phyloP scores from a whole-genome alignment of 2,888 invertebrate species.

The Stramonita haemastoma region DNA sequence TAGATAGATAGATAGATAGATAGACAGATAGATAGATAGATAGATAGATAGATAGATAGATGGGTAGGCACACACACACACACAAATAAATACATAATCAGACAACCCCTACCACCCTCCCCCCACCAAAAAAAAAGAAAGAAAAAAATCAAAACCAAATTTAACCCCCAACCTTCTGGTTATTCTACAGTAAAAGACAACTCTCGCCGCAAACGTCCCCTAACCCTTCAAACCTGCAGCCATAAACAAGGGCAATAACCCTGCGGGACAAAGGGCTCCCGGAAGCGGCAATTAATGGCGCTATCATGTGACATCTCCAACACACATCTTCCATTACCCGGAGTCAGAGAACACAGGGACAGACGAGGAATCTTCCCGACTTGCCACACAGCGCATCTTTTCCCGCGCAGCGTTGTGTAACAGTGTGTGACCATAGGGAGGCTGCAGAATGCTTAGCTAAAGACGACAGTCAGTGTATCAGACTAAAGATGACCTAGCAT shows the following conservation, averaged over 20 bases:
- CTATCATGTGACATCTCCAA: slow-evolving; percentile 25
- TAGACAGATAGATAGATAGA: no score
- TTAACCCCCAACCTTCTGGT: no score
- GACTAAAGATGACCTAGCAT: not conserved
- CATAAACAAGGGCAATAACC: slow-evolving; percentile 31
- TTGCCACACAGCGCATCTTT: not conserved
- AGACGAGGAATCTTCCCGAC: not conserved
- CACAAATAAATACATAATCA: no score
- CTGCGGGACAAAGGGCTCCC: not conserved
- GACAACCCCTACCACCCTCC: not conserved
- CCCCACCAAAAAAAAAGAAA: not conserved
- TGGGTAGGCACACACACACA: not conserved
- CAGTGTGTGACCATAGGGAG: not conserved
- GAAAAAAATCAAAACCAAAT: not conserved
- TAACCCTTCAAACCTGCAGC: not conserved
- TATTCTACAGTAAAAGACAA: not conserved
- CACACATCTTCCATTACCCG: slow-evolving; percentile 32
- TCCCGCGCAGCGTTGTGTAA: not conserved
- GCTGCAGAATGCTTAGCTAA: not conserved
- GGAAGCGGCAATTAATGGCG: slow-evolving; percentile 31
- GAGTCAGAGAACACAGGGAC: not conserved
- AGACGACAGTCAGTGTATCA: not conserved
- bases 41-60: no score
- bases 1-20: no score
- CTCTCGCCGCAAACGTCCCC: not conserved